Evolutionary conservation across 2,888 invertebrate species (phyloP).

Genomic region (Lepeophtheirus nordmannii): DNA sequence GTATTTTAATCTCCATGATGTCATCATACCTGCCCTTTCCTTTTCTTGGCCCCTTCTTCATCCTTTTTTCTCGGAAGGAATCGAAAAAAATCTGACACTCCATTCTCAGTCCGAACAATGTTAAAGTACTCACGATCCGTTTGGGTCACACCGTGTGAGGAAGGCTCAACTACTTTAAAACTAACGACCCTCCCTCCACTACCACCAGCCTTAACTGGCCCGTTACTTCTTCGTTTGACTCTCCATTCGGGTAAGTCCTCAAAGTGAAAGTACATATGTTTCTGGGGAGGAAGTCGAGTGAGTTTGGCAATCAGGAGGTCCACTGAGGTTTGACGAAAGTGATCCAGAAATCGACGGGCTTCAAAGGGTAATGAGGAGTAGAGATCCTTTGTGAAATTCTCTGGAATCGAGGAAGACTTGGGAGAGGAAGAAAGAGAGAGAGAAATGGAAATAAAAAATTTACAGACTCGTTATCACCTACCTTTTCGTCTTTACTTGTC

Average conservation of each 20-base stretch:
- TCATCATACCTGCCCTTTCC: background rate
- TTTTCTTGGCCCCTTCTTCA: background rate
- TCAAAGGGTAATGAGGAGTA: background rate
- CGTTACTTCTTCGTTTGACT: background rate
- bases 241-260: background rate
- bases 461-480: no score
- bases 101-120: slow-evolving; percentile 6
- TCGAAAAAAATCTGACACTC: slow-evolving; percentile 6
- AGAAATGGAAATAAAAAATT: no score
- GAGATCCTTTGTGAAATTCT: background rate
- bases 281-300: background rate
- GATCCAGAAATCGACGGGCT: background rate
- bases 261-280: background rate
- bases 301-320: background rate
- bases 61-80: background rate
- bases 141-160: background rate
- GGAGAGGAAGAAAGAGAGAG: no score
- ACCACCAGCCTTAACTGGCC: background rate
- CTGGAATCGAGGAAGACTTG: no score
- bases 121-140: slow-evolving; percentile 1
- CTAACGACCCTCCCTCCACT: background rate
- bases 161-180: background rate
- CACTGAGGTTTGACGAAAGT: background rate
- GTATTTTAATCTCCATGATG: no score
- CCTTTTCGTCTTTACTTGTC: no score